Base-by-base conservation (phyloP, 1,140 invertebrate species). In the Odontomachus brunneus region DNA sequence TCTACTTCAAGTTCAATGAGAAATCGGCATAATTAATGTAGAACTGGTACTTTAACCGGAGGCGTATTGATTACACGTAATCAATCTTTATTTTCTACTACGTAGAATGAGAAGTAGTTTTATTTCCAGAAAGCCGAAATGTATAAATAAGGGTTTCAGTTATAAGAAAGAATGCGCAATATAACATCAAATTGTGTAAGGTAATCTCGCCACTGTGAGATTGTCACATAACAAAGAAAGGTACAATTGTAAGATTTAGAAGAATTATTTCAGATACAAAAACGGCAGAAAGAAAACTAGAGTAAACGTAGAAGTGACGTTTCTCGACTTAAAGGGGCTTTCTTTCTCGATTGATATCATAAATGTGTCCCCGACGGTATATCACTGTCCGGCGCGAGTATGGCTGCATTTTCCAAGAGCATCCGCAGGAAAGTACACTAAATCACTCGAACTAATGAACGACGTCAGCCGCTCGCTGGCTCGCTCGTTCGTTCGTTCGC, bases 381-480 rank as follows among this genome's bases (percentile, higher is more conserved):
- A 80, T 80, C 75, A 80, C 51, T 80, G 63, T 71, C 65, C 51
- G 33, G 14, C 14, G 24, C 33, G 51, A 71, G 66, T 80, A 69
- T 33, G 29, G 63, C 63, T 78, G 75, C 65, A 71, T 71, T 80
- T 80, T 80, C 75, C 53, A 57, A 71, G 75, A 80, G 51, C 75
- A 59, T 59, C 75, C 65, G 51, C 51, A 69, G 65, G 75, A 80
- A 69, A 71, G 75, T 80, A 65, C 65, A 80, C 75, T 80, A 80
- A 80, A 80, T 80, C 75, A 80, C 65, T 80, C 63, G 75, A 80
- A 80, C 66, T 80, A 80, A 80, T 71, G 75, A 80, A 80, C 75
- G 75, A 80, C 66, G 75, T 80, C 65, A 80, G 75, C 53, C 75
- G 65, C 33, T 71, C 75, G 33, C 53, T 76, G n/a, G 29, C 29